Evolutionary conservation across 1,140 invertebrate genomes (phyloP), one percentile per base, ranked within the genome.

Genomic region (Cepaea nemoralis): DNA sequence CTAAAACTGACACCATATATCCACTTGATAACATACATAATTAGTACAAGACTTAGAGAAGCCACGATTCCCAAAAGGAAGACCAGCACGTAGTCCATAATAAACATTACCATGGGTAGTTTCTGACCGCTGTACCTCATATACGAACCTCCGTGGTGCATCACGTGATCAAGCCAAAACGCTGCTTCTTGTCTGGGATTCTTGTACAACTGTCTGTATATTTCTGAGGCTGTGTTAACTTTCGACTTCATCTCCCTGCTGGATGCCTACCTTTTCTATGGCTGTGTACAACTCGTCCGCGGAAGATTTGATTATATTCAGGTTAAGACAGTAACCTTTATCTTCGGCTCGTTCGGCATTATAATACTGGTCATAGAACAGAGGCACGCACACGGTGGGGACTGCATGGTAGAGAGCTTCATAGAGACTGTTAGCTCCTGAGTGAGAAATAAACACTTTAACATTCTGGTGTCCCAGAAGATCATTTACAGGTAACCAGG

Each of bases 311-410:
- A 67, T n/a, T 22, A 80, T 33, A 22, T 70, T 79, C 35, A 80
- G 80, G n/a, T 55, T n/a, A n/a, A n/a, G n/a, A n/a, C n/a, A n/a
- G n/a, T n/a, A n/a, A n/a, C n/a, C n/a, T n/a, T n/a, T n/a, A 74
- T 59, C 67, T 48, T 55, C 55, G 37, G 83, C 69, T 35, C 80
- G 45, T 35, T 82, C 69, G 0, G 80, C 83, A 70, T 84, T 84
- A 42, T 59, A 80, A 22, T 42, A 63, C 73, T 85, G 84, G 75
- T 85, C 83, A 48, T 50, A 81, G 50, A 85, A 84, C 78, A 96
- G 89, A 12, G 95, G 95, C 85, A 96, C 94, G 16, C 94, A 93
- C 5, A 97, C 79, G 45, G 87, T 77, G 0, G 87, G 87, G 27
- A 88, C 84, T 14, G 82, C 86, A 74, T 87, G 85, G 75, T 86